Evolutionary conservation across 2,797 vertebrate species (phyloP).

Genomic region (Calcarius lapponicus): DNA sequence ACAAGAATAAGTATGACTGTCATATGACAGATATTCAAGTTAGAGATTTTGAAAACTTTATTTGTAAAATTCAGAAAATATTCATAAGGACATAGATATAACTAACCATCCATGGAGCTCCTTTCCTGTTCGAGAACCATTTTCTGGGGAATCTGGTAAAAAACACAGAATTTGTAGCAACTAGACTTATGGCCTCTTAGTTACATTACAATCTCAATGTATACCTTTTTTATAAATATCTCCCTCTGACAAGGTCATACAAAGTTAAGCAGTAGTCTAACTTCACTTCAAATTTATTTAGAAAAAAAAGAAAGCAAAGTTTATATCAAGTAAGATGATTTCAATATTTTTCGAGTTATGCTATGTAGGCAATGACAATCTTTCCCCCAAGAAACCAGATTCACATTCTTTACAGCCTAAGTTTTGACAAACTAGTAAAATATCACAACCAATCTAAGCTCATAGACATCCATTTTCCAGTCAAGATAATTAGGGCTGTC

Average conservation of each 20-base stretch:
- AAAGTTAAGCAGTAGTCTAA: neutral
- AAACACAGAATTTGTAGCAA: fast-evolving
- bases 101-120: neutral
- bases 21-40: neutral
- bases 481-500: conserved; percentile 57
- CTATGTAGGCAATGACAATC: neutral
- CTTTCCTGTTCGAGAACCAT: neutral
- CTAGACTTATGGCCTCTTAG: neutral
- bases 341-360: neutral
- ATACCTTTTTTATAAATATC: neutral
- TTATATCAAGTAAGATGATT: neutral
- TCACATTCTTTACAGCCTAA: neutral
- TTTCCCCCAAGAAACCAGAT: conserved; percentile 10
- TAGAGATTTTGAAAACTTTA: neutral
- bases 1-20: neutral
- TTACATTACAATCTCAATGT: neutral
- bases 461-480: conserved; percentile 41
- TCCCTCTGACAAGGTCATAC: neutral
- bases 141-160: neutral
- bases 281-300: neutral
- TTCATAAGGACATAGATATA: neutral
- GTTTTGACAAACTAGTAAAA: conserved; percentile 48
- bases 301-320: neutral
- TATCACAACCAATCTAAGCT: neutral
- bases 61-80: neutral